Conservation (phyloP, 2,113 vertebrate species). For the Nicator chloris region DNA sequence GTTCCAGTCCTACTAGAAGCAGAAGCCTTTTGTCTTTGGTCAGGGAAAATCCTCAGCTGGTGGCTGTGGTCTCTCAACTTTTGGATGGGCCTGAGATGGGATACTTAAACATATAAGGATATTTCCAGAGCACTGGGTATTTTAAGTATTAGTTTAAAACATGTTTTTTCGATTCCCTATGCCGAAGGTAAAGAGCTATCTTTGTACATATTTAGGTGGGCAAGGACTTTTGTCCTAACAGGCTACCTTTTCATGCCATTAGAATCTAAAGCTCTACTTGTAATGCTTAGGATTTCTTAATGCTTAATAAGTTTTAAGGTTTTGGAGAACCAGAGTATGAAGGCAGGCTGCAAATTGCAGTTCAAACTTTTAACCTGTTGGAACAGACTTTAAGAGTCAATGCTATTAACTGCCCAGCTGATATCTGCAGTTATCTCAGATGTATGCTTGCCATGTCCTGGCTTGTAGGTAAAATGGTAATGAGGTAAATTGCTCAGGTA, state of each 20-base stretch:
- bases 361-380: not conserved
- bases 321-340: not conserved
- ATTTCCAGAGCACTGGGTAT: not conserved
- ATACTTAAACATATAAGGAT: not conserved
- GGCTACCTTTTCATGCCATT: not conserved
- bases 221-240: not conserved
- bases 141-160: not conserved
- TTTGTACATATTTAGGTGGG: not conserved
- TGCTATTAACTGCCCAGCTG: not conserved
- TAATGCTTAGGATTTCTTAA: not conserved
- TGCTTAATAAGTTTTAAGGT: not conserved
- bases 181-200: not conserved
- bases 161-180: not conserved
- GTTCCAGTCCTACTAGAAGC: not conserved
- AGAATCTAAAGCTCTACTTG: not conserved
- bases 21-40: not conserved
- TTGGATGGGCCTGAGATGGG: not conserved
- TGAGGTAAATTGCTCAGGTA: not conserved
- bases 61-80: not conserved
- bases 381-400: not conserved
- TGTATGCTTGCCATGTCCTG: not conserved
- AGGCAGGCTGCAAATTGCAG: not conserved
- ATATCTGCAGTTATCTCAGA: not conserved
- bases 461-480: not conserved
- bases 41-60: not conserved